Evolutionary conservation across 2,797 vertebrate species (phyloP).

Genomic region (Lophotriccus pileatus): DNA sequence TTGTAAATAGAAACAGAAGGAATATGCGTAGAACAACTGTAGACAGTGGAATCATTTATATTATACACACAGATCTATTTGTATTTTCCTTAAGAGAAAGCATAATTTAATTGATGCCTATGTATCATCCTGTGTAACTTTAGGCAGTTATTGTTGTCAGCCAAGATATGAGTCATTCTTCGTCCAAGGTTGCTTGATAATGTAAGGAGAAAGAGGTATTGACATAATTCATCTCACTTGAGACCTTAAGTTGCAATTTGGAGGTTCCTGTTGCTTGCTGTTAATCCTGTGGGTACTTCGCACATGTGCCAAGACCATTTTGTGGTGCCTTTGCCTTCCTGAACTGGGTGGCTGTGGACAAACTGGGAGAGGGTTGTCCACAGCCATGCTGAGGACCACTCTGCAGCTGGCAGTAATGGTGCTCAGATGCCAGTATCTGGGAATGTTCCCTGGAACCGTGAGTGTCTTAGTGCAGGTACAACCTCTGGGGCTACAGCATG

Average conservation of each 20-base stretch:
- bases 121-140: not conserved
- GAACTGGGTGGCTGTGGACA: not conserved
- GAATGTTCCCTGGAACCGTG: accelerated
- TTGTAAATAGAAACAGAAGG: not conserved
- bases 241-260: not conserved
- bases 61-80: not conserved
- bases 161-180: not conserved
- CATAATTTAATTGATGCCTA: not conserved
- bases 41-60: not conserved
- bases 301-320: not conserved
- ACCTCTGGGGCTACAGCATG: not conserved
- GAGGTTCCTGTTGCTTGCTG: not conserved
- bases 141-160: not conserved
- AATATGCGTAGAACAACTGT: not conserved
- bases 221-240: not conserved
- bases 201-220: not conserved
- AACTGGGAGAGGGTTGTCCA: not conserved
- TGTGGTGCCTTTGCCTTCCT: not conserved
- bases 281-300: not conserved
- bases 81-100: not conserved
- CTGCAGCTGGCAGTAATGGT: not conserved
- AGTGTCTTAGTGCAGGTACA: accelerated
- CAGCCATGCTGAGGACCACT: not conserved
- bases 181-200: not conserved
- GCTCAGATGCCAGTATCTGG: accelerated